Base-by-base conservation (phyloP, 2,888 invertebrate species). In the Cloeon dipterum region DNA sequence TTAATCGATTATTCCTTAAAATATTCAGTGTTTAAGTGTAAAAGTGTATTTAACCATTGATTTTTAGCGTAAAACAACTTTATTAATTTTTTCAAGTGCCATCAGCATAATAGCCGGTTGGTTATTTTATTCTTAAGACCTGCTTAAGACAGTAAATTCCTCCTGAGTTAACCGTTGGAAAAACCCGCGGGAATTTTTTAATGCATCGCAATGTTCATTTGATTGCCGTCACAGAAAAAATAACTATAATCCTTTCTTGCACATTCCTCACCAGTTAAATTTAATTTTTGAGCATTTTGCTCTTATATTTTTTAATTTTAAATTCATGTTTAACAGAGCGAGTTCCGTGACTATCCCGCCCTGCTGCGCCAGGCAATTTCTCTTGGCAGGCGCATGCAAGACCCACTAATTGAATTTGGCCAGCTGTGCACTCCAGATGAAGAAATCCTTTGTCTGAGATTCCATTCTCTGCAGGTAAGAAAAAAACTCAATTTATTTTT, bases 391-490 rank as follows among this genome's bases (percentile, higher is more conserved):
- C 66, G 85, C 40, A 61, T 94, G 49, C 91, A 96, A 57, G 98
- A 98, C 59, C 96, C 98, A 0, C 61, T 98, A 0, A 71, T 93
- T 42, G 98, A 98, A 56, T 93, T 86, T 55, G 83, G 91, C 1
- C 94, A 96, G 52, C 62, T 98, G 0, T 96, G 93, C 54, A 91
- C 89, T 4, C 71, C 78, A 0, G 96, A 98, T 50, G 93, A 96
- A 44, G 98, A 98, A 63, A 85, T 98, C 44, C 60, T 98, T 14
- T 93, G 93, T 52, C 67, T 98, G 20, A 70, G 86, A 38, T 93
- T 85, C 52, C 93, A 98, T 56, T 68, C 83, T 0, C 55, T 94
- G 33, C 74, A 72, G 57, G 62, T 53, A 40, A 42, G 29, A 40
- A 40, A 17, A 18, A 26, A 11, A 21, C n/a, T 16, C 20, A 16